phyloP scores from a whole-genome alignment of 2,113 vertebrate genomes.

The Panthera leo region DNA sequence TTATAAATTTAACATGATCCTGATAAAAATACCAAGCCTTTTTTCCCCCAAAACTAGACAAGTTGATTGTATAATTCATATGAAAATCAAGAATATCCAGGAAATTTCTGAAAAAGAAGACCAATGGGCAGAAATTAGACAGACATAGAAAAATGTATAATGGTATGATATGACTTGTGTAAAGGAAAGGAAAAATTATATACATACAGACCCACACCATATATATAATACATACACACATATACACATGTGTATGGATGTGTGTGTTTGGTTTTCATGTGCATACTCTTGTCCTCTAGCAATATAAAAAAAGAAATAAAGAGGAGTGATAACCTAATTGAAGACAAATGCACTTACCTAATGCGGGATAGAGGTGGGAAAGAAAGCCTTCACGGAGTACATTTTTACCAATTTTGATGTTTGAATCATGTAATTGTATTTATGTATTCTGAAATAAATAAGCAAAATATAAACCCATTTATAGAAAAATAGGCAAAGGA shows the following conservation, averaged over 20 bases:
- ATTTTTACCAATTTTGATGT: background rate
- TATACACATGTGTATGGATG: background rate
- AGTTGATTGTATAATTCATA: slow-evolving; percentile 68
- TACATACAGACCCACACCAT: background rate
- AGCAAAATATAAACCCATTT: background rate
- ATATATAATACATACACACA: background rate
- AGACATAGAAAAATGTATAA: slow-evolving; percentile 32
- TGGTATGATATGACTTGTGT: background rate
- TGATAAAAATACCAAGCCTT: slow-evolving; percentile 69
- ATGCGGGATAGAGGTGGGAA: background rate
- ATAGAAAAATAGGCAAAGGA: background rate
- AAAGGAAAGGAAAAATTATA: background rate
- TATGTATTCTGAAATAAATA: slow-evolving; percentile 12
- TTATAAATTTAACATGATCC: slow-evolving; percentile 75
- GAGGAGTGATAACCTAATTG: background rate
- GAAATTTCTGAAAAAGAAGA: slow-evolving; percentile 52
- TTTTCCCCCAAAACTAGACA: slow-evolving; percentile 40
- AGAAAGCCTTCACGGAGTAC: background rate
- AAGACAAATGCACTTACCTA: background rate
- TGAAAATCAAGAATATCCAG: slow-evolving; percentile 66
- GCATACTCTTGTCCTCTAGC: background rate
- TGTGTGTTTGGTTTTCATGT: background rate
- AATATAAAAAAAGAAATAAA: slow-evolving; percentile 14
- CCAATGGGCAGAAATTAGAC: slow-evolving; percentile 20
- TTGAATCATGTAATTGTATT: background rate